phyloP scores from a whole-genome alignment of 2,888 invertebrate genomes.

The Muschampia plurimacula region DNA sequence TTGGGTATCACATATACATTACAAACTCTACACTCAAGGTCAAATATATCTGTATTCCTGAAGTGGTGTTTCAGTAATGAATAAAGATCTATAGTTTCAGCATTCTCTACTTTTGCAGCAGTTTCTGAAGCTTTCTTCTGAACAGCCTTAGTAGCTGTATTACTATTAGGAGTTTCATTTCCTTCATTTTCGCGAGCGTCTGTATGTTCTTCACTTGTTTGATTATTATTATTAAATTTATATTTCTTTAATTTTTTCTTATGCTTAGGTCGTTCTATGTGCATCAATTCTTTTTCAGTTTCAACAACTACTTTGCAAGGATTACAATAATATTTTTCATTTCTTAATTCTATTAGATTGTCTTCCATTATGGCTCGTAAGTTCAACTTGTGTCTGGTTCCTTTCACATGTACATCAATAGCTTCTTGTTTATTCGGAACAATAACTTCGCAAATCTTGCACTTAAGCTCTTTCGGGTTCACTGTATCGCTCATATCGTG shows the following conservation, averaged over 20 bases:
- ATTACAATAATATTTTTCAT: slow-evolving; percentile 14
- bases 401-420: slow-evolving; percentile 35
- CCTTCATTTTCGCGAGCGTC: background rate
- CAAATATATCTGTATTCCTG: background rate
- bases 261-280: background rate
- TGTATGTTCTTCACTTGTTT: background rate
- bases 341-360: slow-evolving; percentile 10
- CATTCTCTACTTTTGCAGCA: background rate
- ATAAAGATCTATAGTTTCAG: background rate
- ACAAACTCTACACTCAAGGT: slow-evolving; percentile 12
- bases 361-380: background rate
- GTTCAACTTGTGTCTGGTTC: slow-evolving; percentile 27
- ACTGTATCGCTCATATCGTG: slow-evolving; percentile 13
- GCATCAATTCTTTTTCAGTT: background rate
- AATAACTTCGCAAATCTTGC: slow-evolving; percentile 32
- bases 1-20: background rate
- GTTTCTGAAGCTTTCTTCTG: background rate
- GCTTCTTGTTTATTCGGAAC: slow-evolving; percentile 30
- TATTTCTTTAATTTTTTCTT: background rate
- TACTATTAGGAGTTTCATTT: background rate
- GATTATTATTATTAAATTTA: background rate
- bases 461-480: slow-evolving; percentile 20
- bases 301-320: slow-evolving; percentile 5
- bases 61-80: slow-evolving; percentile 19
- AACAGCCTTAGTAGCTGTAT: background rate